Percentiles rank a stretch among this genome's conserved stretches.
Conservation (phyloP, 2,797 vertebrate species). For the Myiotriccus ornatus region DNA sequence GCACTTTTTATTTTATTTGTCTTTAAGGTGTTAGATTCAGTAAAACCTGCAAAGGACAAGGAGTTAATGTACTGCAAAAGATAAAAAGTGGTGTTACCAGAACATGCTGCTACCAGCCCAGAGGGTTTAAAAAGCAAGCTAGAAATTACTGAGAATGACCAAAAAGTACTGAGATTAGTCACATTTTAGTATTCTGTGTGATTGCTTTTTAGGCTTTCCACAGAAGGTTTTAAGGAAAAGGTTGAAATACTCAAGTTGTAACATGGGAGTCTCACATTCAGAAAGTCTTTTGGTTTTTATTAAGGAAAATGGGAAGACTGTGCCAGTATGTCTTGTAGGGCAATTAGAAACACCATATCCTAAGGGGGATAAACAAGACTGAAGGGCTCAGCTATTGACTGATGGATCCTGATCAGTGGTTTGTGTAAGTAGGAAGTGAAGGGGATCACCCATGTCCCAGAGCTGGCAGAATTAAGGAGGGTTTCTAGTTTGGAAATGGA, state of each 20-base stretch:
- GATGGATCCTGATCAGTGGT: neutral
- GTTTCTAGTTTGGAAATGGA: neutral
- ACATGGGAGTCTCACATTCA: neutral
- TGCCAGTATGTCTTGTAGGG: neutral
- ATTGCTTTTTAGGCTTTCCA: neutral
- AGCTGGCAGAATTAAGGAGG: neutral
- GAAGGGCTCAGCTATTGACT: neutral
- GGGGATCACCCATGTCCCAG: neutral
- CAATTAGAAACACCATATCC: neutral
- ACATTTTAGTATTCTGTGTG: neutral
- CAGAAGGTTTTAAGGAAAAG: neutral
- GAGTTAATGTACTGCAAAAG: neutral
- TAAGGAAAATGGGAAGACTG: neutral
- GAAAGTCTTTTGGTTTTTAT: neutral
- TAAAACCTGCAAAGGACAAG: neutral
- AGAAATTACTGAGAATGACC: neutral
- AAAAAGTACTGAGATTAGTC: neutral
- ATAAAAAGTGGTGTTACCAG: neutral
- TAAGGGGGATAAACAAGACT: rapidly evolving
- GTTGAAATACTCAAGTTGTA: neutral
- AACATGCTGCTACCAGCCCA: neutral
- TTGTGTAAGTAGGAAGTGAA: neutral
- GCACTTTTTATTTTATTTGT: neutral
- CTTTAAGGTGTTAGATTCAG: neutral
- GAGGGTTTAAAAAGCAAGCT: neutral